Percentiles rank a stretch among this genome's conserved stretches.
Evolutionary conservation across 2,888 invertebrate species (phyloP).

Genomic region (Protodeltote pygarga): DNA sequence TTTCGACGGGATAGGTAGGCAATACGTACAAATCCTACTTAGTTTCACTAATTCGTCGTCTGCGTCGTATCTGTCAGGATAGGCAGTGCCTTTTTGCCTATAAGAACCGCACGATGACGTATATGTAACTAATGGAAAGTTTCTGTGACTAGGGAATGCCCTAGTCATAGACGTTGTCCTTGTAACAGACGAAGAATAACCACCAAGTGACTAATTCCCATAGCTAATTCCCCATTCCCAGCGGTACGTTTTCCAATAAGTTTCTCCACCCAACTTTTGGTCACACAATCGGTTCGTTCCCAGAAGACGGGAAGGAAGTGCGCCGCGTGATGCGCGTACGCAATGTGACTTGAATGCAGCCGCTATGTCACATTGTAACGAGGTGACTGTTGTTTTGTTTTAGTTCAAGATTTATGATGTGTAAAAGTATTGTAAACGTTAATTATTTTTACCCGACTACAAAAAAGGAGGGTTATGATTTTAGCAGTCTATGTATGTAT

Average conservation of each 20-base stretch:
- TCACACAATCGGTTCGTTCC: conserved; percentile 58
- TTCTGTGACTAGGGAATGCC: no score
- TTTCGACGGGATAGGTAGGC: no score
- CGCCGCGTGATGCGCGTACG: conserved; percentile 67
- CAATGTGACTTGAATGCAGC: conserved; percentile 53
- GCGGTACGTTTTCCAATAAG: conserved; percentile 50
- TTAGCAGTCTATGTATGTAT: no score
- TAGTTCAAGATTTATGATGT: not conserved
- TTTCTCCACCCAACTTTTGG: conserved; percentile 43
- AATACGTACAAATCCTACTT: no score
- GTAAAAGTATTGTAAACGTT: no score
- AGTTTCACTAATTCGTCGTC: no score
- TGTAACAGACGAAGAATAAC: not conserved
- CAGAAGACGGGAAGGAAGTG: conserved; percentile 77
- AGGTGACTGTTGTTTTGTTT: conserved; percentile 17
- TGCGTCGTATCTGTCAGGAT: no score
- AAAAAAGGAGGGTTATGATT: no score
- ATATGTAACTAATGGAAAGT: no score
- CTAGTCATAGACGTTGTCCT: conserved; percentile 10
- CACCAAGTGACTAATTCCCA: not conserved
- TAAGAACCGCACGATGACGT: no score
- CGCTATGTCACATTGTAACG: conserved; percentile 6
- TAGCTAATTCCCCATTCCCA: conserved; percentile 25
- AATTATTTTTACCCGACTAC: no score
- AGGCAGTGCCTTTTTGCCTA: no score